Evolutionary conservation across 64 coral and sea anemone species (phyloP), one percentile per base, ranked within the genome.

Genomic region (Trachythela sp.): DNA sequence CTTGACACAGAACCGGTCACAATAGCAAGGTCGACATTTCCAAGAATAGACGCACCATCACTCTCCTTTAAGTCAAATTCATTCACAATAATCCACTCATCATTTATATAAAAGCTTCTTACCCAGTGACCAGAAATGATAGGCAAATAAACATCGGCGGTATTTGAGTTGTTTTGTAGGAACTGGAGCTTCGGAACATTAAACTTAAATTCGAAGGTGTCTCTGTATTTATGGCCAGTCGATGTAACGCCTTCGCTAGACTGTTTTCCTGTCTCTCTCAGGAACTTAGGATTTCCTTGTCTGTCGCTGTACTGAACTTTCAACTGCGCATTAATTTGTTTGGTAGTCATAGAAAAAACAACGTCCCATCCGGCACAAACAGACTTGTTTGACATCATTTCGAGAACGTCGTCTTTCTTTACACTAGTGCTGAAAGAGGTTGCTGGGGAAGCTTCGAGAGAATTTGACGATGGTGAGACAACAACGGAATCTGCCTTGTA

Each of bases 321-420:
- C 38, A 85, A 40, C 43, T 85, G 84, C 38, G 17, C 26, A 45
- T 85, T 85, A 8, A 85, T 29, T 85, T 85, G 13, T 50, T 18
- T 20, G 6, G 36, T 36, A 7, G 37, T 48, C 84, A 85, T 40
- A 2, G 35, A 85, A 36, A 85, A 85, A 14, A 85, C 84, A 27
- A 42, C 84, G 20, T 85, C 84, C 84, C 84, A 85, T 20, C 84
- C 84, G 22, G 36, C 84, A 48, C 35, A 43, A 27, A 85, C 84
- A 40, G 84, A 85, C 8, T 7, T 42, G 0, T 8, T 14, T 22
- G 3, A 6, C 59, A 68, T 68, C 20, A 31, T n/a, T 3, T 6
- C 18, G 59, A 68, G 59, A 22, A 68, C 59, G 3, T 3, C 15
- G 59, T 31, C 30, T 31, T 68, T 68, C 4, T 6, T 22, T 31